Evolutionary conservation across 2,888 invertebrate species (phyloP).

Genomic region (Acanthacorydalis orientalis): DNA sequence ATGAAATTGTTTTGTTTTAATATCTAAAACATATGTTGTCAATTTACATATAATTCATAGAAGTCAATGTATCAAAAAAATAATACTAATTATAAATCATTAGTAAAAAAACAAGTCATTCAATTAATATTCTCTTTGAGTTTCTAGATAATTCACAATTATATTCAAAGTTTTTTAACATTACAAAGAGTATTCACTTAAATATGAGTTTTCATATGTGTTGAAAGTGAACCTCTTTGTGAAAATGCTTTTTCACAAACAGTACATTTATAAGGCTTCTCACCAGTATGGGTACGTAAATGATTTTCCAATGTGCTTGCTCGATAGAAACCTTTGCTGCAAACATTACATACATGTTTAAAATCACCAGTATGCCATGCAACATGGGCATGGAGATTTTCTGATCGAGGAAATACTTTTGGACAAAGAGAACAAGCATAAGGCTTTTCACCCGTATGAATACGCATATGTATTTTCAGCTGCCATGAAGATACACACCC

Average conservation of each 20-base stretch:
- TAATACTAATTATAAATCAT: no score
- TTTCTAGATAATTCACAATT: no score
- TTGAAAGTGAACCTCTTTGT: slow-evolving; percentile 22
- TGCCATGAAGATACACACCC: slow-evolving; percentile 26
- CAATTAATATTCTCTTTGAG: no score
- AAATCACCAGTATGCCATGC: slow-evolving; percentile 24
- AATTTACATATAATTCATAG: no score
- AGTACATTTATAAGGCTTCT: slow-evolving; percentile 25
- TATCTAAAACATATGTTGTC: no score
- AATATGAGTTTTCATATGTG: slow-evolving; percentile 22
- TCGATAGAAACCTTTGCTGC: slow-evolving; percentile 38
- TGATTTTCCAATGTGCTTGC: slow-evolving; percentile 39
- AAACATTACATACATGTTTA: slow-evolving; percentile 24
- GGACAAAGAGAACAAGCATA: slow-evolving; percentile 24
- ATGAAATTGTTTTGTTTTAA: no score
- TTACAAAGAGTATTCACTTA: neutral
- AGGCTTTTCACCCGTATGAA: slow-evolving; percentile 29
- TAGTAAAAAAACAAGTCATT: no score
- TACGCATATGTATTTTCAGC: slow-evolving; percentile 28
- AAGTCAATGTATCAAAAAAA: no score
- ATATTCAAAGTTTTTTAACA: no score
- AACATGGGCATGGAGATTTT: slow-evolving; percentile 23
- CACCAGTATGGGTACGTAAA: slow-evolving; percentile 33
- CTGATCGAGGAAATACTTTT: slow-evolving; percentile 23
- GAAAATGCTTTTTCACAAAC: slow-evolving; percentile 23